Evolutionary conservation across 2,797 vertebrate genomes (phyloP), one percentile per base, ranked within the genome.

Genomic region (Sebastes hopkinsi): DNA sequence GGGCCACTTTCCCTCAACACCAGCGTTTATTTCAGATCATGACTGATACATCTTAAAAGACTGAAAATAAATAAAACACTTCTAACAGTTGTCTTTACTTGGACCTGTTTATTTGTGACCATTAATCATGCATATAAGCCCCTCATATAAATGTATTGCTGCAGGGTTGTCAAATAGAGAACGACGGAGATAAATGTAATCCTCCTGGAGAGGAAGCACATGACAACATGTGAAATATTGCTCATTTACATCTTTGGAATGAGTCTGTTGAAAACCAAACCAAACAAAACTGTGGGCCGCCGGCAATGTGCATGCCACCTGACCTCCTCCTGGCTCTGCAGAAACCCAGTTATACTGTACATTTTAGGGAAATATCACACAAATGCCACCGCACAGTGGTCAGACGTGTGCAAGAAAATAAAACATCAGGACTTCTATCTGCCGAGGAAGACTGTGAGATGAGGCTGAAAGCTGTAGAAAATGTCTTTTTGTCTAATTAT

Each of bases 1-100:
- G 85, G 59, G 27, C 80, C 86, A 83, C 90, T 89, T 79, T 88
- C 91, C 87, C 89, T 93, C 90, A 87, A 70, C 90, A 72, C n/a
- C 1, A 38, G 75, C 75, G 55, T 88, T 87, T 82, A 87, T 86
- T 82, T 67, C 58, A 25, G 81, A 84, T 89, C 69, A 30, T 79
- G 70, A 80, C 78, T 67, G 61, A 90, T 75, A 68, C 56, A 59
- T 85, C 77, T 78, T 12, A 61, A 42, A 42, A 92, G 52, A 81
- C 42, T 70, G 79, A 87, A 81, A 87, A 84, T 88, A 89, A 94
- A 88, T 86, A 86, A 89, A 89, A 84, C 66, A 83, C 80, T 77
- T 86, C 62, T 83, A 82, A 90, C 82, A 83, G 87, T 89, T 92
- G 60, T 89, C 87, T 89, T 87, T 81, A 77, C 55, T 70, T 0